Evolutionary conservation across 2,113 vertebrate species (phyloP), one percentile per base, ranked within the genome.

Genomic region (Lagopus leucura): DNA sequence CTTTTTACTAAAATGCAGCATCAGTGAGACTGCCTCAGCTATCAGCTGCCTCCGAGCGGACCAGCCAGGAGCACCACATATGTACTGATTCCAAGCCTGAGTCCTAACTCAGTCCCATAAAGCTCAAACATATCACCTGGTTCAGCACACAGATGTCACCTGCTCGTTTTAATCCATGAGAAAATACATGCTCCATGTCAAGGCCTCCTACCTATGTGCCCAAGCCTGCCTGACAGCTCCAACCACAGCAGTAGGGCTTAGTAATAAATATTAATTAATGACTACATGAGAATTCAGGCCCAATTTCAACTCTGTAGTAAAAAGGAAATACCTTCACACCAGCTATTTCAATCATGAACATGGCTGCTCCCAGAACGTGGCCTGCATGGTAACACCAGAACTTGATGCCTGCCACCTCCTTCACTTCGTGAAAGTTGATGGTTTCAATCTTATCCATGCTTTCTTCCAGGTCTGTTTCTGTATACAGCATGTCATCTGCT

Each of bases 371-470:
- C 75, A 99, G 97, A 42, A 99, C 99, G 4, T 99, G 99, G 43
- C 99, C 99, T 0, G 99, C 99, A 0, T 99, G 99, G 95, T 99
- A 99, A 94, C 99, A 99, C 99, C 99, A 99, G 92, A 99, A 99
- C 97, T 99, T 99, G 97, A 99, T 99, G 42, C 99, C 99, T 8
- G 99, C 99, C 88, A 99, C 99, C 71, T 99, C 99, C 89, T 99
- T 99, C 89, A 99, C 99, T 97, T 99, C 99, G 9, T 99, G 99
- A 93, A 99, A 99, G 96, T 99, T 99, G 95, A 99, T 99, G 36
- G 99, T 99, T 96, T 99, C 99, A 8, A 99, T 99, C 96, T 99
- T 99, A 90, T 99, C 99, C 99, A 99, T 99, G 97, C 99, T 99
- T 95, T 99, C 99, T 84, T 99, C 99, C 25, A 99, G 95, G 89